Evolutionary conservation across 2,888 invertebrate genomes (phyloP).

Genomic region (Pantelozetes paolii): DNA sequence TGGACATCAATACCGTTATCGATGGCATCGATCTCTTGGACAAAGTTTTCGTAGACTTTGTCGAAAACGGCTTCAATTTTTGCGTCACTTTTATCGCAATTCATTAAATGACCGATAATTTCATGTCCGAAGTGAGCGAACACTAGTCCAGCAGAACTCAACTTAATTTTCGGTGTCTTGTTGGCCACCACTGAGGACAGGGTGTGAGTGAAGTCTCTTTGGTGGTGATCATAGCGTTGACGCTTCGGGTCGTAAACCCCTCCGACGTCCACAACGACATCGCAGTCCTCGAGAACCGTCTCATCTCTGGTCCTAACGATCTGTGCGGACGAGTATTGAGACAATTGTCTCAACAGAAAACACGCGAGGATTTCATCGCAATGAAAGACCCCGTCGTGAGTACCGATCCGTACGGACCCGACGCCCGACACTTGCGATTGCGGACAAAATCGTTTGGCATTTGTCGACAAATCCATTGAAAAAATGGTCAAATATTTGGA

Average conservation of each 20-base stretch:
- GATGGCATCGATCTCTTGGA: constrained; percentile 91
- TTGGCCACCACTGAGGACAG: constrained; percentile 58
- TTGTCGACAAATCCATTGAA: constrained; percentile 34
- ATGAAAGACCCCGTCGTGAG: constrained; percentile 75
- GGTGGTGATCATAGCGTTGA: constrained; percentile 90
- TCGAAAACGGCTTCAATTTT: constrained; percentile 52
- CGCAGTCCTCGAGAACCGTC: constrained; percentile 67
- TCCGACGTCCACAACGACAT: constrained; percentile 94
- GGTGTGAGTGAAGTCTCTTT: constrained; percentile 68
- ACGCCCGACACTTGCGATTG: background rate
- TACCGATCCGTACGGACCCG: constrained; percentile 54
- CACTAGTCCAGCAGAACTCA: constrained; percentile 91
- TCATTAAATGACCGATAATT: constrained; percentile 63
- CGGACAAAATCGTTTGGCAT: constrained; percentile 21
- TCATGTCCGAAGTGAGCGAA: constrained; percentile 83
- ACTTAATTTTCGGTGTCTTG: constrained; percentile 58
- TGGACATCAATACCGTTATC: constrained; percentile 98
- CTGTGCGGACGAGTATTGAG: constrained; percentile 71
- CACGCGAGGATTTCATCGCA: constrained; percentile 94
- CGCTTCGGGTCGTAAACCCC: constrained; percentile 70
- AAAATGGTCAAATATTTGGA: background rate
- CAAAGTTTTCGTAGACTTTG: constrained; percentile 74
- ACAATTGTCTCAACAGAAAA: constrained; percentile 76
- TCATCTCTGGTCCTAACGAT: constrained; percentile 66
- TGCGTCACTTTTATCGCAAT: constrained; percentile 53